Percentiles rank a stretch among this genome's conserved stretches.
phyloP scores from a whole-genome alignment of 2,797 vertebrate genomes.

The Sebastes iracundus region DNA sequence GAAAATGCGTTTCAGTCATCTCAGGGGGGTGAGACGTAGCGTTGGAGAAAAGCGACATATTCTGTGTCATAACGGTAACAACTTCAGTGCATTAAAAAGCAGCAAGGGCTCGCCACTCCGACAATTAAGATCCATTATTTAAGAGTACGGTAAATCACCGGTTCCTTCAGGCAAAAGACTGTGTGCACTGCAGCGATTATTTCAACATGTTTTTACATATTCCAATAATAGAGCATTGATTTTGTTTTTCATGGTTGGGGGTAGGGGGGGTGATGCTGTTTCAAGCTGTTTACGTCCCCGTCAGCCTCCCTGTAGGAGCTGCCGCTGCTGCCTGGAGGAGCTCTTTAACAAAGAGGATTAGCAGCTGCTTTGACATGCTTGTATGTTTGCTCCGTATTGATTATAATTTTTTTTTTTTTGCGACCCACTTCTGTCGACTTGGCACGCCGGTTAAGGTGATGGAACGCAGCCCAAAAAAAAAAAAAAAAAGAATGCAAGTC shows the following conservation, averaged over 20 bases:
- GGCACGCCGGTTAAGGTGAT: neutral
- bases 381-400: conserved; percentile 63
- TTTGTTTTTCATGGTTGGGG: neutral
- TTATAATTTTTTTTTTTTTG: conserved; percentile 30
- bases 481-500: neutral
- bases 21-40: neutral
- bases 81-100: neutral
- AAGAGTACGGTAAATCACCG: neutral
- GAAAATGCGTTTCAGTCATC: neutral
- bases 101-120: neutral
- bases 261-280: neutral
- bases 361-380: conserved; percentile 50
- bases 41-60: neutral
- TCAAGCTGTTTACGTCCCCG: neutral
- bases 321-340: neutral
- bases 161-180: neutral
- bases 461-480: too few relatives aligned
- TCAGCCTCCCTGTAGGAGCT: neutral
- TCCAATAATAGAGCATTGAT: neutral
- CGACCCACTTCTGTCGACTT: neutral
- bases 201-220: neutral
- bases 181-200: neutral
- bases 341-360: conserved; percentile 52
- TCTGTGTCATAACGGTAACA: neutral
- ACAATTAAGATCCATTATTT: neutral